Conservation (phyloP, 2,888 invertebrate species). For the Eristalis tenax region DNA sequence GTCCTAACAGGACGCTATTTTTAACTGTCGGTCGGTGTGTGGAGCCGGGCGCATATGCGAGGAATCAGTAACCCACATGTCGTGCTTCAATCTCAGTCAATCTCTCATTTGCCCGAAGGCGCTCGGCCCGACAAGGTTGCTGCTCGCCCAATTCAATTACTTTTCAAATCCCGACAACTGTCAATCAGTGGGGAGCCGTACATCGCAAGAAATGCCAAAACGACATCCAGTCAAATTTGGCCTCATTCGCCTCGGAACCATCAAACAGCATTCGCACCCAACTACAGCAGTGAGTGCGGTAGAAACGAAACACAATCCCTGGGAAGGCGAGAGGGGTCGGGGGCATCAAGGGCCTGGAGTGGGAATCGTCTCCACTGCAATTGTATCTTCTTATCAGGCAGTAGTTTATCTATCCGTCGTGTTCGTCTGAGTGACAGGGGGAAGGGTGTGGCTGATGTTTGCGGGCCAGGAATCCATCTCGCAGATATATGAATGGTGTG, state of each 20-base stretch:
- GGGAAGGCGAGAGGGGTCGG: conserved; percentile 6
- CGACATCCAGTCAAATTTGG: conserved; percentile 10
- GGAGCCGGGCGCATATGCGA: conserved; percentile 1
- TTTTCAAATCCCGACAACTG: conserved; percentile 41
- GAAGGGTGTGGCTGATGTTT: background rate
- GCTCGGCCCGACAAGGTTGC: background rate
- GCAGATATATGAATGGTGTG: background rate
- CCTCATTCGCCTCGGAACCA: conserved; percentile 14
- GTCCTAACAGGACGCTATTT: conserved; percentile 10
- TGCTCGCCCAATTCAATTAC: conserved; percentile 44
- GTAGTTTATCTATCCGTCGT: background rate
- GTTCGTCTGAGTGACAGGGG: background rate
- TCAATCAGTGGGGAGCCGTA: conserved; percentile 33
- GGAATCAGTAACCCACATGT: conserved; percentile 17
- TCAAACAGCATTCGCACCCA: conserved; percentile 34
- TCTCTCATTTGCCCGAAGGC: background rate
- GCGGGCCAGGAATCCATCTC: background rate
- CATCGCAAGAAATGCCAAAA: background rate
- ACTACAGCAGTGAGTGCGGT: background rate
- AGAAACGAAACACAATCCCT: conserved; percentile 4
- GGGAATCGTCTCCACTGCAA: background rate
- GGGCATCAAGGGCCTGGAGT: background rate
- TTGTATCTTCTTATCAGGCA: background rate
- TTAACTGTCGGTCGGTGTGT: conserved; percentile 13
- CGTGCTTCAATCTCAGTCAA: conserved; percentile 29